Base-by-base conservation (phyloP, 1,140 invertebrate species). In the Solen grandis region DNA sequence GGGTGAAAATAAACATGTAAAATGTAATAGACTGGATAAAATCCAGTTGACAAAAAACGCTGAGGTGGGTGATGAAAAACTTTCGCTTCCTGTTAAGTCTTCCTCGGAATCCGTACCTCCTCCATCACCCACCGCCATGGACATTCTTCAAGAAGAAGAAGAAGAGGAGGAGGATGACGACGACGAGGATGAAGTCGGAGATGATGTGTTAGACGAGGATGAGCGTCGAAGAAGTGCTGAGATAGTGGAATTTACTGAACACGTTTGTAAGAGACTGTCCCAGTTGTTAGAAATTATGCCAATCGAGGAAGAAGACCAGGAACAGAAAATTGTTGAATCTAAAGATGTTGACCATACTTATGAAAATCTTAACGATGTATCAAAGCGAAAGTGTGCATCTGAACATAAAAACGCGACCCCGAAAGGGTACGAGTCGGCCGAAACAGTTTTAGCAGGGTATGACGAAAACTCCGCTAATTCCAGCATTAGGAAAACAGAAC, bases 191-290 rank as follows among this genome's bases (percentile, higher is more conserved):
- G 55, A 50, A 16, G 38, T 60, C 29, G 55, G 60, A 22, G 68
- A 65, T 16, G 41, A 46, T 38, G 60, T 41, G 10, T 52, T 54
- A n/a, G 25, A 27, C 19, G 62, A 72, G 19, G 59, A 80, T 13
- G 55, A 65, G 14, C 63, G 60, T 29, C 25, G 66, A 55, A 72
- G 50, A 52, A 65, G 41, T 63, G 13, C 29, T 5, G 68, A 80
- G 36, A 80, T 80, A 22, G 38, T 65, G 10, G 77, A 80, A 72
- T 80, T 80, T 62, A 73, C 68, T 5, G 77, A 80, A 65, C 57
- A 72, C 41, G 68, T 80, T 22, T 80, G 68, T 35, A 80, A 73
- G 41, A 25, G 77, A 38, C 29, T 80, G 29, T 80, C 77, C 14
- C 77, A 52, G 14, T 65, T 80, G 31, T 27, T 80, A 25, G 66